Evolutionary conservation across 2,797 vertebrate genomes (phyloP), one percentile per base, ranked within the genome.

Genomic region (Macropus fuliginosus): DNA sequence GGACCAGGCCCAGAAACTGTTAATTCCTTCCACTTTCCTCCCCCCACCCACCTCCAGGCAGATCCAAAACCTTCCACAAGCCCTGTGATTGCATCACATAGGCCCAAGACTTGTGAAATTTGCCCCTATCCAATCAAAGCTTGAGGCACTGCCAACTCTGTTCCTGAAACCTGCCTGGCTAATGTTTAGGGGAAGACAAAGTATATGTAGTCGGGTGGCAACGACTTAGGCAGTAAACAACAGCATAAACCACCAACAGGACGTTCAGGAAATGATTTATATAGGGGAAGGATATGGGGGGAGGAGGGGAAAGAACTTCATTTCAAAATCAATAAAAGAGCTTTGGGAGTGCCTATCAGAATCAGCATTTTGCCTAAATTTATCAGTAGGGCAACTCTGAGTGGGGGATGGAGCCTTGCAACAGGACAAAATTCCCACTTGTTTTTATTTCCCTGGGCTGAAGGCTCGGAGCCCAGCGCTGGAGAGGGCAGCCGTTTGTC

Each of bases 111-210:
- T 91, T 91, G 13, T 31, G 90, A 54, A 91, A 91, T 91, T 55
- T 55, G 29, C 90, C 54, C 90, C 54, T 91, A 16, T 31, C 90
- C 90, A 55, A 54, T 93, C 96, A 96, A 91, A 89, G 95, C 95
- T 95, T 90, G 96, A 92, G 52, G 94, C 96, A 11, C 52, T 95
- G 97, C 96, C 81, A 96, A 98, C 96, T 95, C 98, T 92, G 55
- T 96, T 97, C 97, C 94, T 96, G 97, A 96, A 97, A 97, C 96
- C 93, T 96, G 52, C 95, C 74, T 50, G 74, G 74, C 97, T 0
- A 5, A 96, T 95, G 94, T 90, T 96, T 94, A 93, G 90, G 59
- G 66, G 96, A 97, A 98, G 97, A 97, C 92, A 56, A 92, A 97
- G 94, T 8, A 94, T 31, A 95, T 34, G 74, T 87, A 40, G 74